These are phyloP conservation scores for Austrofundulus limnaeus DNA, from an alignment of 2,113 vertebrate genomes.

Conservation along the genomic window DNA sequence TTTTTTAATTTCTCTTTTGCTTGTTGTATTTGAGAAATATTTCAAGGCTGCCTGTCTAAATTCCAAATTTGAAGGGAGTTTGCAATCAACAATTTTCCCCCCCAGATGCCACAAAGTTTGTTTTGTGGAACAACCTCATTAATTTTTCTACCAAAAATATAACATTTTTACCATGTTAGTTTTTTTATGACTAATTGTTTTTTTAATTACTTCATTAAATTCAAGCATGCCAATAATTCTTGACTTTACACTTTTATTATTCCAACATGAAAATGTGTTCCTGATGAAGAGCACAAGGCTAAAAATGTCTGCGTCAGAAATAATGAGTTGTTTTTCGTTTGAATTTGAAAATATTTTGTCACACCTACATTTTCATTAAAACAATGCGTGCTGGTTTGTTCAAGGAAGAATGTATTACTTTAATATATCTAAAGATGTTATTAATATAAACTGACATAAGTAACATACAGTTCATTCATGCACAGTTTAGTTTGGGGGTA, in stretches of 20 bases:
- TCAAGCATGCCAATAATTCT: neutral
- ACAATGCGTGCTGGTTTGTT: no score
- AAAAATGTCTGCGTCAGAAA: neutral
- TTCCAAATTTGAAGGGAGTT: no score
- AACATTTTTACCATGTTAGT: neutral
- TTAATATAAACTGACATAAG: neutral
- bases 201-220: neutral
- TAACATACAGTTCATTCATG: neutral
- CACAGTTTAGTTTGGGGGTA: neutral
- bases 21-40: no score
- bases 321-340: neutral
- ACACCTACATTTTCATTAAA: no score
- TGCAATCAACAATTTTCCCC: no score
- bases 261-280: neutral
- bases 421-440: neutral
- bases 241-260: neutral
- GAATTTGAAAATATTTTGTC: no score
- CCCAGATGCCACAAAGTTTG: no score
- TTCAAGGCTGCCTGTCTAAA: no score
- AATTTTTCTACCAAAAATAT: no score
- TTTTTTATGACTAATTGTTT: neutral
- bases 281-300: neutral
- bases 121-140: no score
- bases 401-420: no score
- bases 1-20: no score